phyloP scores from a whole-genome alignment of 2,888 invertebrate genomes.

The Gortyna flavago region DNA sequence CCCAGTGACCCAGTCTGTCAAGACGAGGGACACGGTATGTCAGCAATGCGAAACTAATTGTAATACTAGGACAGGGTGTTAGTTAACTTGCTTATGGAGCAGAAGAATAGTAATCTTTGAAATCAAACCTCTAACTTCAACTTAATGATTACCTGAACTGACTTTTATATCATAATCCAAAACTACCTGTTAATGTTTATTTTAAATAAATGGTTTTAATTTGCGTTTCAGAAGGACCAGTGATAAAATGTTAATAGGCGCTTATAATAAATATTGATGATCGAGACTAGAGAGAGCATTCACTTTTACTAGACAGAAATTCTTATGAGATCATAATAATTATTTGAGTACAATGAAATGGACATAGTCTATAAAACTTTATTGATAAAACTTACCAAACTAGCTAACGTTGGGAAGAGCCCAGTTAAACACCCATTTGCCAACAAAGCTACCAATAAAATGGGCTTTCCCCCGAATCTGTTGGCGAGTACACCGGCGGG shows the following conservation, averaged over 20 bases:
- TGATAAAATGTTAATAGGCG: not conserved
- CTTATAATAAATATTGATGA: not conserved
- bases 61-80: not conserved
- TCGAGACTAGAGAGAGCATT: too few species aligned
- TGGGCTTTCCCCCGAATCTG: constrained; percentile 94
- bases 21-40: not conserved
- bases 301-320: not conserved
- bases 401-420: constrained; percentile 90
- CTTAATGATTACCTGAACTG: too few species aligned
- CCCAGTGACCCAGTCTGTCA: not conserved
- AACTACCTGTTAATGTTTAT: not conserved
- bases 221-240: too few species aligned
- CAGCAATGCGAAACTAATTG: not conserved
- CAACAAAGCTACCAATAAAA: constrained; percentile 90
- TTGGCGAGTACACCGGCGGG: constrained; percentile 93
- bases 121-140: not conserved
- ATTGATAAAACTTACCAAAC: constrained; percentile 76
- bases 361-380: too few species aligned
- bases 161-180: not conserved
- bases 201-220: not conserved
- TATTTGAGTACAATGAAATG: not conserved
- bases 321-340: not conserved
- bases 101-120: not conserved
- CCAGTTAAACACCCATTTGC: constrained; percentile 90
- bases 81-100: not conserved